Base-by-base conservation (phyloP, 2,888 invertebrate species). In the Eilema depressum region DNA sequence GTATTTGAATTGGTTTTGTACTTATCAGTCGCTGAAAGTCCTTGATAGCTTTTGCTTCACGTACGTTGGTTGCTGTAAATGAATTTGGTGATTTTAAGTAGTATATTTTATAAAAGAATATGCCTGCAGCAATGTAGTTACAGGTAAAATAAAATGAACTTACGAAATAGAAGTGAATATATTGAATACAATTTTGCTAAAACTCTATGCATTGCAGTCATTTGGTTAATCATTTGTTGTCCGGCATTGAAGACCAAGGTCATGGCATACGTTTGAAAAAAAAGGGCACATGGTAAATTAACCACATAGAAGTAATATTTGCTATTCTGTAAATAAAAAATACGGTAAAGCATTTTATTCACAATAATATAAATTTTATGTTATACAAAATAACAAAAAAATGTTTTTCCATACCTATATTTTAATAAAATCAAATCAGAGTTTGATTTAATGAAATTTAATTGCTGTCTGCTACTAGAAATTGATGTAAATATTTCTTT, bases 221-320 rank as follows among this genome's bases (percentile, higher is more conserved):
- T 59, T 69, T 79, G 70, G 1, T 73, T 79, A 2, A 47, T 28
- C 3, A 78, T 33, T 30, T 63, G 67, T 25, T 78, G 78, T 10
- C 76, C 79, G 0, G 70, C 64, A 11, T 30, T 0, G 0, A 79
- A 33, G 2, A 69, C 28, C 8, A 72, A 23, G 41, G 37, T 2
- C 33, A 66, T 66, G 11, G 56, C 17, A 5, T 14, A 57, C 3
- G 66, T 63, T 25, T 41, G 14, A 8, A 3, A 63, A 17, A 41
- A 37, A 23, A 25, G 11, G 3, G 17, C 3, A n/a, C 5, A 63
- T 25, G n/a, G 14, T 37, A 63, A 0, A 63, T 63, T 23, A 7
- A 41, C 17, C 20, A 10, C 37, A 37, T 33, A 63, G 25, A 12
- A 26, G 41, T 41, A 17, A 4, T 7, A n/a, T 17, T 8, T 7